These are phyloP conservation scores for Lepidotrigona ventralis DNA, from an alignment of 1,140 invertebrate species.

Conservation along the genomic window DNA sequence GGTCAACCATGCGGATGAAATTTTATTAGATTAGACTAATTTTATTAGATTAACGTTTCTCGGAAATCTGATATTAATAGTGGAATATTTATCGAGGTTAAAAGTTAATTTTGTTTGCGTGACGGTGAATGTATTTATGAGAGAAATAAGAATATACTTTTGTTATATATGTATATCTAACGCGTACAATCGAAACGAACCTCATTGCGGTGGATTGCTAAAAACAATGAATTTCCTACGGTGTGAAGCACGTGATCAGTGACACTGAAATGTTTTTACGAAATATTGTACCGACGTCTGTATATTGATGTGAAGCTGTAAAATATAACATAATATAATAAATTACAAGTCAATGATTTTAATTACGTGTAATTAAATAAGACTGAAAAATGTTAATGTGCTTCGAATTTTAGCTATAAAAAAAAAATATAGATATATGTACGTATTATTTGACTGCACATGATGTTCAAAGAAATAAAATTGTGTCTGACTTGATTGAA, in stretches of 20 bases:
- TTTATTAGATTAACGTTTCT: slow-evolving; percentile 4
- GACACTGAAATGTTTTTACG: neutral
- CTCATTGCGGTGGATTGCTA: neutral
- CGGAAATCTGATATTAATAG: neutral
- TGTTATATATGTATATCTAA: neutral
- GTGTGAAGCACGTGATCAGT: neutral
- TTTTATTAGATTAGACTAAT: slow-evolving; percentile 11
- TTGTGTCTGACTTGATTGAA: slow-evolving; percentile 40
- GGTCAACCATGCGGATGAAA: neutral
- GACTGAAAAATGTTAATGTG: neutral
- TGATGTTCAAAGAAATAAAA: slow-evolving; percentile 1
- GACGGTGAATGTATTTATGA: neutral
- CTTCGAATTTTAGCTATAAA: neutral
- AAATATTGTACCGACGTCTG: too few relatives aligned
- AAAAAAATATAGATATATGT: neutral
- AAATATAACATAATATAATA: neutral
- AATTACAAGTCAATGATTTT: neutral
- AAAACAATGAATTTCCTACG: neutral
- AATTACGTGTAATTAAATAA: neutral
- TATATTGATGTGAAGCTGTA: neutral
- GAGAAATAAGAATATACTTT: slow-evolving; percentile 9
- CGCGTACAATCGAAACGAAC: neutral
- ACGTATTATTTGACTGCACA: neutral
- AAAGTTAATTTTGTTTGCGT: slow-evolving; percentile 16
- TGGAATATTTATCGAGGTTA: neutral